phyloP scores from a whole-genome alignment of 2,113 vertebrate species.

The Thinocorus orbignyianus region DNA sequence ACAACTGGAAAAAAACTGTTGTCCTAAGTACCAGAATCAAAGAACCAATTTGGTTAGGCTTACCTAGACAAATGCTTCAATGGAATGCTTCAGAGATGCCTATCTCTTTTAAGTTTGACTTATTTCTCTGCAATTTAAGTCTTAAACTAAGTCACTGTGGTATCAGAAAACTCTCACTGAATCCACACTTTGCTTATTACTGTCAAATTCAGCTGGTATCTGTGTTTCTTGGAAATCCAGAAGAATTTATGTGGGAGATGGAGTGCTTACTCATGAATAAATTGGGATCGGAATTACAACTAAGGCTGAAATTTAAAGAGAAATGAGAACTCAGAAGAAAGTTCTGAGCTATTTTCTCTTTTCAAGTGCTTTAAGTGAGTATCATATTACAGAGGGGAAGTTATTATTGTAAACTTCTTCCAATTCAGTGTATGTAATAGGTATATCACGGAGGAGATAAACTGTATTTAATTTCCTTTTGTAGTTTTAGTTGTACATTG shows the following conservation, averaged over 20 bases:
- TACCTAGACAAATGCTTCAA: neutral
- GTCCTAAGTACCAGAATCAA: neutral
- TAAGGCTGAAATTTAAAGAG: neutral
- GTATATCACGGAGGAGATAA: neutral
- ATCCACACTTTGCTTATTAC: neutral
- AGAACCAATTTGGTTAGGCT: neutral
- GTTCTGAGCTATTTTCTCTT: constrained; percentile 38
- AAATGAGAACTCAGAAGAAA: neutral
- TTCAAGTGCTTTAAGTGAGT: neutral
- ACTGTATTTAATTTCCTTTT: constrained; percentile 32
- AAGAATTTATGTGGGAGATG: constrained; percentile 33
- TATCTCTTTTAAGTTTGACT: neutral
- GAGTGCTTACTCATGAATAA: constrained; percentile 35
- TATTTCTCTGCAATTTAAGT: neutral
- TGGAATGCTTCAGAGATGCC: neutral
- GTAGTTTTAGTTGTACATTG: neutral
- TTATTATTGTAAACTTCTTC: constrained; percentile 13
- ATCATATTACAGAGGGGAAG: neutral
- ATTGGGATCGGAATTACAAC: neutral
- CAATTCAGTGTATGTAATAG: neutral
- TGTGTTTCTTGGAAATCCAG: constrained; percentile 28
- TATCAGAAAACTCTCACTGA: constrained; percentile 1
- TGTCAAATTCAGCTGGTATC: constrained; percentile 10
- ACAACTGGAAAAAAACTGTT: neutral
- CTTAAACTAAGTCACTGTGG: neutral